Conservation (phyloP, 1,140 invertebrate species). For the Antheraea pernyi region DNA sequence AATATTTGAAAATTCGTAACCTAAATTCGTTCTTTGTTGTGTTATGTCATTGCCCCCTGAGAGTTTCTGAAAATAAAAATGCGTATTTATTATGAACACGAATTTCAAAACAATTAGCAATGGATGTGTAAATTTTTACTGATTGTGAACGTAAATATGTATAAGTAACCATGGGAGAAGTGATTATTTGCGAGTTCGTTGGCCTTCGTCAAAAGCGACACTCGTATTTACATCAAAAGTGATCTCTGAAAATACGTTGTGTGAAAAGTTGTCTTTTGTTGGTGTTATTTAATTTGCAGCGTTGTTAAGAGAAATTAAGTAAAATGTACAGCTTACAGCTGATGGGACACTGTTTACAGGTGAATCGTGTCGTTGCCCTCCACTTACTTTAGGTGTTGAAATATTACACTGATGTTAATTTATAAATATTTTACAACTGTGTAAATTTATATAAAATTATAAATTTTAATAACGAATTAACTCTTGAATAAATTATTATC, state of each 20-base stretch:
- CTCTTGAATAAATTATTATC: too few species aligned
- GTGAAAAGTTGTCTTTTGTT: neutral
- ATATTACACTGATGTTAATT: neutral
- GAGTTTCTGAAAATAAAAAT: constrained; percentile 50
- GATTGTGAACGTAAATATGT: constrained; percentile 59
- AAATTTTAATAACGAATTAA: constrained; percentile 9
- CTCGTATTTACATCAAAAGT: neutral
- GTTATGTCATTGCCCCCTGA: constrained; percentile 52
- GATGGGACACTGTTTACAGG: neutral
- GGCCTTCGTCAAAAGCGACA: constrained; percentile 29
- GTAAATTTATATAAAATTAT: neutral
- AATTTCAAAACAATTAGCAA: constrained; percentile 44
- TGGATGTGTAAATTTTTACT: constrained; percentile 64
- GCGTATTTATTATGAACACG: constrained; percentile 56
- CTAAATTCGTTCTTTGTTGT: constrained; percentile 62
- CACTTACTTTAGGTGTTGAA: constrained; percentile 6
- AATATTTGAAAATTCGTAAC: constrained; percentile 59
- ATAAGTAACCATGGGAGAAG: constrained; percentile 35
- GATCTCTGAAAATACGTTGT: too few species aligned
- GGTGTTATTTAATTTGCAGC: neutral
- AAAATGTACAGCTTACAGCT: neutral
- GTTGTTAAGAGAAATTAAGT: neutral
- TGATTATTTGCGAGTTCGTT: constrained; percentile 40
- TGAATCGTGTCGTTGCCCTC: constrained; percentile 33
- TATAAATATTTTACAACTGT: constrained; percentile 3